Evolutionary conservation across 2,797 vertebrate species (phyloP).

Genomic region (Pantherophis vulpinus): DNA sequence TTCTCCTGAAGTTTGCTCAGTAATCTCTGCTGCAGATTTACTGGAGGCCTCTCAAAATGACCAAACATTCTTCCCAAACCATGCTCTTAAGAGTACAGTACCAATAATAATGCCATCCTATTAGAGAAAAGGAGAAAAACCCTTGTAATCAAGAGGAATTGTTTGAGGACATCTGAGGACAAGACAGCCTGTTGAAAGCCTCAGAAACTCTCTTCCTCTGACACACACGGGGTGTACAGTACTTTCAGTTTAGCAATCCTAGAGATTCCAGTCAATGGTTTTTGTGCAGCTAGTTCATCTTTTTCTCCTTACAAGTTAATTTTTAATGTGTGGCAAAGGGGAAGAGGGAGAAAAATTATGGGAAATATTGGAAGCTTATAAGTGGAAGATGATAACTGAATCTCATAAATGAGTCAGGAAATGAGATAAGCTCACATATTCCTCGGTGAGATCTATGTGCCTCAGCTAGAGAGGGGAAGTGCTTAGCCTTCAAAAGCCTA

Average conservation of each 20-base stretch:
- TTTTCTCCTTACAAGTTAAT: background rate
- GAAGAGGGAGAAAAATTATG: background rate
- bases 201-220: background rate
- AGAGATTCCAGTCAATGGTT: background rate
- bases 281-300: background rate
- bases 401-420: background rate
- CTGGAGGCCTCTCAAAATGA: background rate
- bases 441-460: background rate
- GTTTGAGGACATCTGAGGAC: background rate
- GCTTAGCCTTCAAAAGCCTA: background rate
- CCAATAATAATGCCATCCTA: background rate
- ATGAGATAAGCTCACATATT: background rate
- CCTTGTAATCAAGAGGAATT: background rate
- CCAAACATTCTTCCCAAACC: background rate
- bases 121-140: background rate
- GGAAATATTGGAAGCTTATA: background rate
- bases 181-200: background rate
- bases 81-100: background rate
- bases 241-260: background rate
- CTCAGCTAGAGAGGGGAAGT: background rate
- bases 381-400: background rate
- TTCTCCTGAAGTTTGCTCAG: slow-evolving; percentile 9
- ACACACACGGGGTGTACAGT: background rate
- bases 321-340: background rate
- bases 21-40: background rate